Percentiles rank a stretch among this genome's conserved stretches.
phyloP scores from a whole-genome alignment of 2,888 invertebrate genomes.

The Stenotaenia linearis region DNA sequence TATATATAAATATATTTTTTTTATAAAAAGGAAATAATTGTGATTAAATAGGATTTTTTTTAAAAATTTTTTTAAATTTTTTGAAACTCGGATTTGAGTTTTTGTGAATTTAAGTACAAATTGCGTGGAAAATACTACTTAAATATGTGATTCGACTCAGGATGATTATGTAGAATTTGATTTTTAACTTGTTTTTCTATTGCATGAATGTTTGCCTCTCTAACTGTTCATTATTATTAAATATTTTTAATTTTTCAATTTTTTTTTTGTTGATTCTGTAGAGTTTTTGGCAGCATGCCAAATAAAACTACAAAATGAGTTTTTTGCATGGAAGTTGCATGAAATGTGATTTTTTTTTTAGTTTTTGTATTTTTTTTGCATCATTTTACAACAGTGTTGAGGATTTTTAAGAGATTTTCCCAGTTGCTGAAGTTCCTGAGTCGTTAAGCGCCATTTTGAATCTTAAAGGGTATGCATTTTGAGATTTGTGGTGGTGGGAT shows the following conservation, averaged over 20 bases:
- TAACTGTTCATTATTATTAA: not conserved
- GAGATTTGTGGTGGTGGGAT: not conserved
- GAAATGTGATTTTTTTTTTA: not conserved
- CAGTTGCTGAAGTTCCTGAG: not conserved
- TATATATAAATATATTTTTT: not conserved
- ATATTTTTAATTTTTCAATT: too few species aligned
- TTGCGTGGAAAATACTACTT: not conserved
- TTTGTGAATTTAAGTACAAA: not conserved
- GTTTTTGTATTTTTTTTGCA: not conserved
- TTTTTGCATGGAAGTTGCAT: not conserved
- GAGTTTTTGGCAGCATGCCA: not conserved
- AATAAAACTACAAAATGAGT: not conserved
- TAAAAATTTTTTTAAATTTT: too few species aligned
- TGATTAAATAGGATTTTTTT: not conserved
- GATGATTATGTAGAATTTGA: not conserved
- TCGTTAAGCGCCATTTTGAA: not conserved
- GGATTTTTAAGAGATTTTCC: not conserved
- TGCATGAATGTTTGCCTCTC: not conserved
- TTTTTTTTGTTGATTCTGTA: not conserved
- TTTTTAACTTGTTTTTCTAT: not conserved
- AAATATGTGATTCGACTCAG: not conserved
- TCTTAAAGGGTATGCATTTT: not conserved
- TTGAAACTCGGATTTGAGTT: not conserved
- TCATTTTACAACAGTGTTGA: not conserved
- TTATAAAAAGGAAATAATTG: not conserved